Evolutionary conservation across 2,797 vertebrate genomes (phyloP), one percentile per base, ranked within the genome.

Genomic region (Chaenodraco wilsoni): DNA sequence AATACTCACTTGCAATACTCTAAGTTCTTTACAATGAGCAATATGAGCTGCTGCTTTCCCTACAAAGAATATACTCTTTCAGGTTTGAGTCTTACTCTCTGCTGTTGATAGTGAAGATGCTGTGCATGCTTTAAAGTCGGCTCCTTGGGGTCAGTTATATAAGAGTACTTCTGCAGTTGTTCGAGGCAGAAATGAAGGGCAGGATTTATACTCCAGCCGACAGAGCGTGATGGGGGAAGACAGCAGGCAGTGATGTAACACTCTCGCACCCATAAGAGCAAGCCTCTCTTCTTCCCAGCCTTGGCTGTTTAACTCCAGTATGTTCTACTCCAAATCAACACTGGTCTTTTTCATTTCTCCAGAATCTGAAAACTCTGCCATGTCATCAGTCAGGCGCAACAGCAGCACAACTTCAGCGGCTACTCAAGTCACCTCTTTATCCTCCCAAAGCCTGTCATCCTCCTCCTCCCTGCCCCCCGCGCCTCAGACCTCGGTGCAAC

Each of bases 121-220:
- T 73, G 49, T 54, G 41, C 62, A 46, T 78, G 74, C 63, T 70
- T 77, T 58, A 41, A 10, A 69, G 50, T 76, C 60, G 70, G n/a
- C 33, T 37, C 62, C 46, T 78, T 63, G 52, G 73, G 86, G 82
- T 87, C 78, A 75, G 84, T 92, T 93, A 92, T 82, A 61, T 90
- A 92, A 93, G 79, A 65, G 67, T 41, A 43, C 31, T 70, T 83
- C 82, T 89, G 84, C 85, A 85, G 81, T 84, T 69, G 79, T 84
- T 88, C 72, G 49, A 69, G 72, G 78, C 79, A 76, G 68, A 83
- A 84, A 79, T 70, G 69, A 84, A 83, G 81, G 77, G 93, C 94
- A 96, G 94, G 95, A 94, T 97, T 96, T 96, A 94, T 95, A 95
- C 94, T 96, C 93, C 93, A 91, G 93, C 95, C 95, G 93, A 96